phyloP scores from a whole-genome alignment of 37 sponge, comb jelly and placozoan genomes.

The Dysidea cf. avara region DNA sequence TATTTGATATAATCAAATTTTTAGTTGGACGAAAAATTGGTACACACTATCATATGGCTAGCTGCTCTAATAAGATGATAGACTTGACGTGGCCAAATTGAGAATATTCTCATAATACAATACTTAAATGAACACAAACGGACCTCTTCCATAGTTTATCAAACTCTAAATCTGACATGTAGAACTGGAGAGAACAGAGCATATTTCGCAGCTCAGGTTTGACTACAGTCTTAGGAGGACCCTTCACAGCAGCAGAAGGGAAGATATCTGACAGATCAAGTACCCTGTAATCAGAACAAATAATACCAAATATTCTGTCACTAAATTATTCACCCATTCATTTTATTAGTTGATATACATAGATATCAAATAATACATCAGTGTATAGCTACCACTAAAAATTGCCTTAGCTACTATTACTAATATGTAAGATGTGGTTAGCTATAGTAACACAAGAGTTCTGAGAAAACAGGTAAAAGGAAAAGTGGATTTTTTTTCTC shows the following conservation, averaged over 20 bases:
- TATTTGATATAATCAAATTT: no score
- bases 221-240: slow-evolving; percentile 4
- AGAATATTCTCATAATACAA: no score
- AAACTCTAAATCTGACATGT: slow-evolving; percentile 2
- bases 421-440: no score
- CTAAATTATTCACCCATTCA: not conserved
- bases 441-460: no score
- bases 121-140: no score
- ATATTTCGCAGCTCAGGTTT: slow-evolving; percentile 24
- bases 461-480: no score
- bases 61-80: no score
- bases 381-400: not conserved
- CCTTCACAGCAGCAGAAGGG: slow-evolving; percentile 1
- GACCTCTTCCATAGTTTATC: slow-evolving; percentile 30
- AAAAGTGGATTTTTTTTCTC: no score
- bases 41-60: no score
- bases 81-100: no score
- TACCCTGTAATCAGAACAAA: not conserved
- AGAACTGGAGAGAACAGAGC: not conserved
- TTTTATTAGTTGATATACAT: not conserved
- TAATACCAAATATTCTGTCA: not conserved
- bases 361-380: not conserved
- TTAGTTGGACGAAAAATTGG: no score
- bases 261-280: slow-evolving; percentile 12
- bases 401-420: no score